phyloP scores from a whole-genome alignment of 1,140 invertebrate species.

The Sweltsa coloradensis region DNA sequence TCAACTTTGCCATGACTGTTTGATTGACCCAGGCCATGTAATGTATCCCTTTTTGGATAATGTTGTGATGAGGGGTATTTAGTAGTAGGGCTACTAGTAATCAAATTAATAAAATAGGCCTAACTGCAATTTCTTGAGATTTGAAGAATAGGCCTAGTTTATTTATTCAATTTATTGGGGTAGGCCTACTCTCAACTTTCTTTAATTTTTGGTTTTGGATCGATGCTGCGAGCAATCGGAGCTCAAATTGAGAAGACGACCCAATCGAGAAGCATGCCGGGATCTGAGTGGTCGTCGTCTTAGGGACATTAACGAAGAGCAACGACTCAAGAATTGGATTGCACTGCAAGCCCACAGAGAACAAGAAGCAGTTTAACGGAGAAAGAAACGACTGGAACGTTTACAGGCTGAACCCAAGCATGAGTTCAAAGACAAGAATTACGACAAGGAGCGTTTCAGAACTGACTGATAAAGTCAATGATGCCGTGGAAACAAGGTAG shows the following conservation, averaged over 20 bases:
- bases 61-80: too few species aligned
- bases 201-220: slow-evolving; percentile 62
- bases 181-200: too few species aligned
- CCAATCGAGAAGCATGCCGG: slow-evolving; percentile 90
- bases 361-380: slow-evolving; percentile 56
- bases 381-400: slow-evolving; percentile 66
- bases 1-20: too few species aligned
- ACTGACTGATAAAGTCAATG: slow-evolving; percentile 63
- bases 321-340: slow-evolving; percentile 83
- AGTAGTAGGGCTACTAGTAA: too few species aligned
- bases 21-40: too few species aligned
- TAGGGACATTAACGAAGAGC: slow-evolving; percentile 94
- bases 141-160: too few species aligned
- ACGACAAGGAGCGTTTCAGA: slow-evolving; percentile 62
- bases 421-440: slow-evolving; percentile 66
- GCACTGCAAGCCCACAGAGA: slow-evolving; percentile 70
- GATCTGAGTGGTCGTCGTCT: slow-evolving; percentile 87
- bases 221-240: slow-evolving; percentile 91
- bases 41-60: too few species aligned
- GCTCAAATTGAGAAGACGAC: slow-evolving; percentile 98
- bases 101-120: too few species aligned
- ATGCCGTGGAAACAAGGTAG: slow-evolving; percentile 75
- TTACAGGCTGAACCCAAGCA: slow-evolving; percentile 63
- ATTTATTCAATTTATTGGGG: too few species aligned
- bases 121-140: too few species aligned